Conservation (phyloP, 92 coral and sea anemone species). For the Metridium senile region DNA sequence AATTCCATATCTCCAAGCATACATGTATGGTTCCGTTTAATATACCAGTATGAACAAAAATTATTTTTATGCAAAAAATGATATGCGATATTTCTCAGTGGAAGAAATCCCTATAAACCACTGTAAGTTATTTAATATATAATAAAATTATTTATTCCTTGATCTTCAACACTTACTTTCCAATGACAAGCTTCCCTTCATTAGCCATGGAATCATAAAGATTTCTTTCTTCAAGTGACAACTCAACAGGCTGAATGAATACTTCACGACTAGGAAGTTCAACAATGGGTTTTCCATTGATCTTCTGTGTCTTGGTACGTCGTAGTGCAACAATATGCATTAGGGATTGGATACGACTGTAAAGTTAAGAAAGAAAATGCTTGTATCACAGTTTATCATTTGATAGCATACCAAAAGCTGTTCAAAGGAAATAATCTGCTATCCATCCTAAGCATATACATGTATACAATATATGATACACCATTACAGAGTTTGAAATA, state of each 20-base stretch:
- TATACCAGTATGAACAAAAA: no score
- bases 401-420: no score
- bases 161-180: constrained; percentile 48
- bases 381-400: not conserved
- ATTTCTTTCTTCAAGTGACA: constrained; percentile 81
- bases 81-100: no score
- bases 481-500: no score
- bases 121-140: no score
- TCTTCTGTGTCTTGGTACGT: constrained; percentile 79
- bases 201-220: constrained; percentile 80
- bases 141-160: not conserved
- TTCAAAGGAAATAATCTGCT: no score
- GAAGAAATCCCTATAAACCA: no score
- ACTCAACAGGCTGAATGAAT: constrained; percentile 71
- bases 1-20: no score
- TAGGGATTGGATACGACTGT: constrained; percentile 70
- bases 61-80: no score
- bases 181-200: constrained; percentile 77
- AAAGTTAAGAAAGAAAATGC: not conserved
- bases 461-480: no score
- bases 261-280: constrained; percentile 74
- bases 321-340: constrained; percentile 79
- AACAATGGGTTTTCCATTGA: constrained; percentile 71
- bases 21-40: no score
- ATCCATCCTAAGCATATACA: no score